Base-by-base conservation (phyloP, 2,888 invertebrate species). In the Eledona agricola region DNA sequence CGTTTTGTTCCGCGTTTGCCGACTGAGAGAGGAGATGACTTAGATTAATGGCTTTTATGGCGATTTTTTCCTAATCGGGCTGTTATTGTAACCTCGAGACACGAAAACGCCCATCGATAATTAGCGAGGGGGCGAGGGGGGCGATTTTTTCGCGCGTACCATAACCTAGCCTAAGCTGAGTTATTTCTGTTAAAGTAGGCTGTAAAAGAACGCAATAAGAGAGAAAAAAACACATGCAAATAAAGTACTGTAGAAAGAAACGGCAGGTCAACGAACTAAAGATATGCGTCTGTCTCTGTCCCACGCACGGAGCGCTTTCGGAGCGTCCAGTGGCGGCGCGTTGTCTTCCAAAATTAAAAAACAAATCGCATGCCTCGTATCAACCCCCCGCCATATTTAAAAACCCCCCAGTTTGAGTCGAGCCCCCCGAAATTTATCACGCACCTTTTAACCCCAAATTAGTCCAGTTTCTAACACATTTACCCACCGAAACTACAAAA, bases 171-270 rank as follows among this genome's bases (percentile, higher is more conserved):
- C 63, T 63, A 69, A 67, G 69, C 65, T 67, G 67, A 71, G 71
- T 72, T 71, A 72, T 72, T 73, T 72, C 72, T 71, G 72, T 71
- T 72, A 72, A 73, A 72, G 72, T 72, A 72, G 74, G 72, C 70
- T 70, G 73, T 72, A 73, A 77, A 72, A 72, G 72, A 72, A 72
- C 72, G 72, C 71, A 69, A 70, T 67, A 69, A 73, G 72, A 71
- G 66, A 68, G 67, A 75, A 76, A 75, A 74, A 74, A 74, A 75
- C 71, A 70, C 76, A 76, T 76, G 76, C 76, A 77, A 76, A 77
- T 76, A 77, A 76, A 77, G 76, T 75, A 72, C 74, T 72, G 73
- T 72, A 75, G 75, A 76, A 76, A 77, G 77, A 77, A 77, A 75
- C 73, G 69, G 63, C 69, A 67, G 76, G 77, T 76, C 77, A 76